A percentile compares a stretch with the other conserved stretches of the same genome.
Evolutionary conservation across 2,888 invertebrate species (phyloP).

Genomic region (Pyralis farinalis): DNA sequence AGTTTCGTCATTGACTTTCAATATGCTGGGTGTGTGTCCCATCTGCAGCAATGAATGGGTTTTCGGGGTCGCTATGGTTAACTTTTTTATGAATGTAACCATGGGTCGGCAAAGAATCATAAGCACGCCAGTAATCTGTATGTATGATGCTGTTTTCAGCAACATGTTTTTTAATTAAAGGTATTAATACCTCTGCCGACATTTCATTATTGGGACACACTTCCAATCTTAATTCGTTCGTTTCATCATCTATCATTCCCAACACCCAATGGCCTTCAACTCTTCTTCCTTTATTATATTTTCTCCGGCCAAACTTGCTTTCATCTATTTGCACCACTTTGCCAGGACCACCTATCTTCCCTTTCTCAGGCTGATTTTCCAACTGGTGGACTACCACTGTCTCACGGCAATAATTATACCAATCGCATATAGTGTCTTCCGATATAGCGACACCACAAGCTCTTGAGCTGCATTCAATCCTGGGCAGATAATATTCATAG

Average conservation of each 20-base stretch:
- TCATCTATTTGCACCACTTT: constrained; percentile 4
- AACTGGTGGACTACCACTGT: no score
- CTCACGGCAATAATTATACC: no score
- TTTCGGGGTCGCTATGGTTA: constrained; percentile 15
- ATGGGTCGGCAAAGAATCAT: constrained; percentile 16
- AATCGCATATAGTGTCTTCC: no score
- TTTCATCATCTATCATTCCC: constrained; percentile 26
- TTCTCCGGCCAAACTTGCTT: constrained; percentile 1
- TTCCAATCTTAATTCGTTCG: constrained; percentile 26
- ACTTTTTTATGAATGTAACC: constrained; percentile 22
- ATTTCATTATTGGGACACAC: constrained; percentile 27
- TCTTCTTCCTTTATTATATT: constrained; percentile 6
- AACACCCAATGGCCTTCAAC: constrained; percentile 7
- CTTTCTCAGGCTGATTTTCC: no score
- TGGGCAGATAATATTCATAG: no score
- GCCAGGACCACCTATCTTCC: background rate
- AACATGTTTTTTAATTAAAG: constrained; percentile 27
- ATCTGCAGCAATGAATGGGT: constrained; percentile 21
- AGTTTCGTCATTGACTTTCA: constrained; percentile 16
- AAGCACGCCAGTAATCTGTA: constrained; percentile 24
- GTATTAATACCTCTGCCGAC: constrained; percentile 21
- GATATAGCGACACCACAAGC: no score
- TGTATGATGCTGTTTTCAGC: constrained; percentile 17
- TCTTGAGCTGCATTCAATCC: no score
- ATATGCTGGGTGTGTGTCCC: constrained; percentile 18